These are phyloP conservation scores for Brienomyrus brachyistius DNA, from an alignment of 2,113 vertebrate genomes.

Conservation along the genomic window DNA sequence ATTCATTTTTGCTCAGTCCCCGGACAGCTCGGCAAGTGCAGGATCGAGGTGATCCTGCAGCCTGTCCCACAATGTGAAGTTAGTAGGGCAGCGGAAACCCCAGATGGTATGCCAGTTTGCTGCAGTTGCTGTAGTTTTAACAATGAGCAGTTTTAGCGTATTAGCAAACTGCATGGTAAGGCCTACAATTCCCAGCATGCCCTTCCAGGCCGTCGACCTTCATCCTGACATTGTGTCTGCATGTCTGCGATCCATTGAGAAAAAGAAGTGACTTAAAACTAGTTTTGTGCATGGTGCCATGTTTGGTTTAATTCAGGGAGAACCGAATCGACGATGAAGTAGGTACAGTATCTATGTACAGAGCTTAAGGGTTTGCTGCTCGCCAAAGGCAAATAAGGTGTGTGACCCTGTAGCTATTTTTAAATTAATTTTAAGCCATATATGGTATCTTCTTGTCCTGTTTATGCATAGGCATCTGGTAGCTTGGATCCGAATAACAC, in stretches of 20 bases:
- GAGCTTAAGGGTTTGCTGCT: background rate
- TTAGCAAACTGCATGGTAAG: background rate
- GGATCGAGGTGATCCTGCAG: background rate
- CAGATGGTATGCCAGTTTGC: background rate
- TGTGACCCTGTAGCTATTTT: background rate
- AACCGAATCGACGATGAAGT: background rate
- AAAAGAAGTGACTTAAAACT: background rate
- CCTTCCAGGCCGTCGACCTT: background rate
- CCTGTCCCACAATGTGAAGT: background rate
- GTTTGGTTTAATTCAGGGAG: background rate
- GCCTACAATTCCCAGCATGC: background rate
- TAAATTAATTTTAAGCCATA: background rate
- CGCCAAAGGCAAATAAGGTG: background rate
- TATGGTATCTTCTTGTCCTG: background rate
- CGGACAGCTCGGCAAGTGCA: background rate
- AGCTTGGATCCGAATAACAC: background rate
- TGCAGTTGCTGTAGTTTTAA: background rate
- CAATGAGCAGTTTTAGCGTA: background rate
- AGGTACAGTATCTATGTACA: background rate
- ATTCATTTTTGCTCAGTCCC: background rate
- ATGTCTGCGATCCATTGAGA: background rate
- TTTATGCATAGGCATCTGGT: background rate
- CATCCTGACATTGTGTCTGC: background rate
- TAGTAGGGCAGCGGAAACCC: background rate
- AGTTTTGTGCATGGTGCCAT: background rate